Conservation (phyloP, 2,797 vertebrate species). For the Poeciliopsis gracilis region DNA sequence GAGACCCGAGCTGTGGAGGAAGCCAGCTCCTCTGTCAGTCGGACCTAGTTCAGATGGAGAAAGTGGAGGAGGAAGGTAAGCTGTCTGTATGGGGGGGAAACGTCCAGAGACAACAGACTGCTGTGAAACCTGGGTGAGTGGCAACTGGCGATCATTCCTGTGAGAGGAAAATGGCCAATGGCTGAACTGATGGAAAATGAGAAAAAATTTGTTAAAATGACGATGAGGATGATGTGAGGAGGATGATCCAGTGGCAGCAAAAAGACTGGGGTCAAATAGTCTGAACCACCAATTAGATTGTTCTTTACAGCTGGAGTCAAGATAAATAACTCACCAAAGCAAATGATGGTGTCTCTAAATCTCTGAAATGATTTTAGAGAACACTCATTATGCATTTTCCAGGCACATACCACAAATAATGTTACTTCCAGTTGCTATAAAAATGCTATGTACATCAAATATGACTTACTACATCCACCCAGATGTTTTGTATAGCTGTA, state of each 20-base stretch:
- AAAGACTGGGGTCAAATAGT: conserved; percentile 57
- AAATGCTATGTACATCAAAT: not conserved
- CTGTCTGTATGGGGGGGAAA: not conserved
- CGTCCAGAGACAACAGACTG: conserved; percentile 14
- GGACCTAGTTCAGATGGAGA: conserved; percentile 76
- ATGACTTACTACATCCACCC: no score
- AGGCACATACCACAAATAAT: no score
- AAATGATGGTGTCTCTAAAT: not conserved
- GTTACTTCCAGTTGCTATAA: no score
- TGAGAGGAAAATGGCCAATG: conserved; percentile 33
- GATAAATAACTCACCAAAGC: not conserved
- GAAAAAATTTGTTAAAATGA: conserved; percentile 32
- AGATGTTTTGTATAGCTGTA: no score
- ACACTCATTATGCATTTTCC: not conserved
- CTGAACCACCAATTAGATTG: not conserved
- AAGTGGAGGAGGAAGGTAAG: not conserved
- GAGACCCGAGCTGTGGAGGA: conserved; percentile 85
- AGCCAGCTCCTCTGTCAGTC: conserved; percentile 89
- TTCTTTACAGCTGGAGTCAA: not conserved
- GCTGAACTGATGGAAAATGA: conserved; percentile 24
- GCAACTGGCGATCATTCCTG: conserved; percentile 56
- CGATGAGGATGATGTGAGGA: conserved; percentile 10
- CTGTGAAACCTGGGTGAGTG: conserved; percentile 40
- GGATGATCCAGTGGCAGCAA: conserved; percentile 26
- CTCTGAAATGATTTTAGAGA: not conserved